Base-by-base conservation (phyloP, 2,113 vertebrate genomes). In the Nibea albiflora region DNA sequence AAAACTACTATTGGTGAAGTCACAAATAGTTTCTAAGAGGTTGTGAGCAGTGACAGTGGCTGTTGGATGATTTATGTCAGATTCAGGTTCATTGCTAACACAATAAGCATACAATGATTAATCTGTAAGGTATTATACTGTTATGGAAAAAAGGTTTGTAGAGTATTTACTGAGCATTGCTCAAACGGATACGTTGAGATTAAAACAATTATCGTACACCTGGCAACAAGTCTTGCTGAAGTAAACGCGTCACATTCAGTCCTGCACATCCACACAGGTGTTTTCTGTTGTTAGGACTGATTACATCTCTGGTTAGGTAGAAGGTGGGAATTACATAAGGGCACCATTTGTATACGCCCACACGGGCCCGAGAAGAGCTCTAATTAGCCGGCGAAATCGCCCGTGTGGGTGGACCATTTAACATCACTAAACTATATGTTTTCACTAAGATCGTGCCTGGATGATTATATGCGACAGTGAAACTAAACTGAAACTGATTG, bases 251-350 rank as follows among this genome's bases (percentile, higher is more conserved):
- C 65, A 62, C 31, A 53, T 70, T 28, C 46, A 46, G 24, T 22
- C 12, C 17, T 22, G 22, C 26, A n/a, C 26, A 73, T 28, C 62
- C 20, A 35, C 50, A 42, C 44, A 60, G 5, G 17, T 65, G 56
- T 54, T 69, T 61, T 61, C 2, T 11, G 16, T 60, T 49, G 28
- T 70, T 17, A 16, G 35, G 9, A 16, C 8, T 56, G 39, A 81
- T 53, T 53, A 11, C 35, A 58, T 19, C 49, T 42, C 42, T 17
- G 64, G 15, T 56, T 8, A 28, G 57, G 39, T 70, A 62, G 5
- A 76, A 46, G 60, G 28, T 60, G n/a, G 52, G 31, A 78, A 63
- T 69, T 68, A 44, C 57, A 61, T 3, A 0, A 20, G 42, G 42
- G 31, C 70, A 60, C 26, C 70, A 5, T 52, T 62, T n/a, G 10